Evolutionary conservation across 1,140 invertebrate species (phyloP).

Genomic region (Matsumurasca onukii): DNA sequence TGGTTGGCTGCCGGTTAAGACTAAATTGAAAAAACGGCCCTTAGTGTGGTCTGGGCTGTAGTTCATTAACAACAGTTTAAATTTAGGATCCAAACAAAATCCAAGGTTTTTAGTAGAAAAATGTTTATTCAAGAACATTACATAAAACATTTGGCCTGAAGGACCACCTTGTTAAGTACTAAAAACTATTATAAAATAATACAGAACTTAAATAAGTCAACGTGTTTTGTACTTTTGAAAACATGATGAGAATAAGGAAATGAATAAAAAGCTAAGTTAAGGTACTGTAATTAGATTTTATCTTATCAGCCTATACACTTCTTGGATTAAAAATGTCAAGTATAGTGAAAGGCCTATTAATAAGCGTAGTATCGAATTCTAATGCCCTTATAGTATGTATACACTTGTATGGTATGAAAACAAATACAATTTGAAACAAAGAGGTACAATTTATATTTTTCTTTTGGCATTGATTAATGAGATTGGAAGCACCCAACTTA

Average conservation of each 20-base stretch:
- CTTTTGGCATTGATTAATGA: no score
- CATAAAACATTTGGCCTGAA: constrained; percentile 9
- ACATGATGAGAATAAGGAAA: constrained; percentile 3
- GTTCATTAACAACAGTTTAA: no score
- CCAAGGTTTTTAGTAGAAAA: not conserved
- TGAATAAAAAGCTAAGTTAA: not conserved
- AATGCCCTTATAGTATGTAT: not conserved
- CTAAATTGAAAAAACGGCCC: no score
- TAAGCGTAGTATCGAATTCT: no score
- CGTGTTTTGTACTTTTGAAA: constrained; percentile 20
- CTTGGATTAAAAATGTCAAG: not conserved
- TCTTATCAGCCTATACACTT: not conserved
- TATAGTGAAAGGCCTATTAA: not conserved
- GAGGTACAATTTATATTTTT: no score
- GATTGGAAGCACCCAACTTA: no score
- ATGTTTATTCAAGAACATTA: constrained; percentile 11
- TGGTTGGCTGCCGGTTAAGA: no score
- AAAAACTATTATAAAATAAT: constrained; percentile 19
- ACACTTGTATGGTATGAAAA: not conserved
- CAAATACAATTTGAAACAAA: not conserved
- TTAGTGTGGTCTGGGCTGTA: no score
- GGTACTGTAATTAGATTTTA: not conserved
- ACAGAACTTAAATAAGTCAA: constrained; percentile 8
- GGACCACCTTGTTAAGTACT: constrained; percentile 11
- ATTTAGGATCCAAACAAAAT: no score